phyloP scores from a whole-genome alignment of 1,140 invertebrate genomes.

The Aphis gossypii region DNA sequence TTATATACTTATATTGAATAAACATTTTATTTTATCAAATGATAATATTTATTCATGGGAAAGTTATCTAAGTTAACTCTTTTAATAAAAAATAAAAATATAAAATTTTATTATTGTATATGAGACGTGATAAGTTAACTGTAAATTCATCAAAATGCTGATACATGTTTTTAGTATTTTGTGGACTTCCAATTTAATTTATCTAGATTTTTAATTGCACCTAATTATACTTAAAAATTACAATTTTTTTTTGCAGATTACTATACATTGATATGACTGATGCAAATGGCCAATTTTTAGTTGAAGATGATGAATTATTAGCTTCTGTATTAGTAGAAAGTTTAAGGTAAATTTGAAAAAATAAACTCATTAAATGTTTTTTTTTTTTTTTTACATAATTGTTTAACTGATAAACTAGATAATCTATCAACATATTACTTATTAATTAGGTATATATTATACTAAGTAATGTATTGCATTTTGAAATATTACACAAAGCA shows the following conservation, averaged over 20 bases:
- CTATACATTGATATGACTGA: background rate
- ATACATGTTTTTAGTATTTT: background rate
- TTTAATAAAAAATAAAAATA: too few relatives aligned
- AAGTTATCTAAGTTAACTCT: too few relatives aligned
- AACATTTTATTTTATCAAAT: background rate
- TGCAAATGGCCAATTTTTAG: background rate
- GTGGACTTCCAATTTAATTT: background rate
- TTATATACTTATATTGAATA: background rate
- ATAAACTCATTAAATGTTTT: too few relatives aligned
- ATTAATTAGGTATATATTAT: background rate
- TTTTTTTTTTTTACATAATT: too few relatives aligned
- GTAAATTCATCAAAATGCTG: background rate
- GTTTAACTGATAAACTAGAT: background rate
- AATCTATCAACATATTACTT: background rate
- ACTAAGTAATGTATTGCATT: background rate
- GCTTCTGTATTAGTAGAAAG: slow-evolving; percentile 60
- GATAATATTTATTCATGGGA: background rate
- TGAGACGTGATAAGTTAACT: background rate
- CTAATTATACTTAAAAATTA: background rate
- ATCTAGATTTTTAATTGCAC: background rate
- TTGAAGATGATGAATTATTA: slow-evolving; percentile 60
- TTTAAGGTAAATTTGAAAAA: slow-evolving; percentile 55
- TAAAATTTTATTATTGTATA: too few relatives aligned
- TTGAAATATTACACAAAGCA: background rate
- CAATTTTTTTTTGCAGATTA: background rate